A percentile compares a stretch with the other conserved stretches of the same genome.
Evolutionary conservation across 1,140 invertebrate species (phyloP).

Genomic region (Rhagoletis pomonella): DNA sequence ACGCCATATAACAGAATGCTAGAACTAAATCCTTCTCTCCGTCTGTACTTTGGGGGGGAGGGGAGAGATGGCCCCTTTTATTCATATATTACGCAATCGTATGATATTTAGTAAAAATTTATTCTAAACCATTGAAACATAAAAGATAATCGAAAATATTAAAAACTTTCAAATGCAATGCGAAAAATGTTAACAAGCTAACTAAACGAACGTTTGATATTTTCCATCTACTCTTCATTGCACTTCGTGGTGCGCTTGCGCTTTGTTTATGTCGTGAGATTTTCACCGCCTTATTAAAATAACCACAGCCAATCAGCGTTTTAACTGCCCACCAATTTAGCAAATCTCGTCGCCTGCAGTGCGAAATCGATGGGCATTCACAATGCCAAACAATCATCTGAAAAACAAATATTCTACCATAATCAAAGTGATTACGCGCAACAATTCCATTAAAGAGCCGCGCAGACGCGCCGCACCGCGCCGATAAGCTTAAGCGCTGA

Average conservation of each 20-base stretch:
- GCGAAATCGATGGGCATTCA: constrained; percentile 9
- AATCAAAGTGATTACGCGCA: constrained; percentile 29
- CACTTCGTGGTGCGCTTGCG: neutral
- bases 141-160: neutral
- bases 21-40: no score
- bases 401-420: constrained; percentile 8
- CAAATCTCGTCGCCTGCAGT: constrained; percentile 16
- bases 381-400: constrained; percentile 21
- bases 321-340: neutral
- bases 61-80: no score
- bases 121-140: neutral
- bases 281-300: constrained; percentile 31
- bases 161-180: neutral
- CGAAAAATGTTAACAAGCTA: constrained; percentile 12
- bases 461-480: neutral
- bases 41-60: no score
- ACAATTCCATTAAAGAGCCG: constrained; percentile 23
- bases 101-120: no score
- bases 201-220: neutral
- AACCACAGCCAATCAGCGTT: neutral
- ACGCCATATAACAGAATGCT: no score
- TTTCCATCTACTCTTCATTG: neutral
- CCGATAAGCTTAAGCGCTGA: neutral
- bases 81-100: no score
- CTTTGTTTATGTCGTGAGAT: constrained; percentile 35